These are phyloP conservation scores for Adelosebastes latens DNA, from an alignment of 2,797 vertebrate species.

Conservation along the genomic window DNA sequence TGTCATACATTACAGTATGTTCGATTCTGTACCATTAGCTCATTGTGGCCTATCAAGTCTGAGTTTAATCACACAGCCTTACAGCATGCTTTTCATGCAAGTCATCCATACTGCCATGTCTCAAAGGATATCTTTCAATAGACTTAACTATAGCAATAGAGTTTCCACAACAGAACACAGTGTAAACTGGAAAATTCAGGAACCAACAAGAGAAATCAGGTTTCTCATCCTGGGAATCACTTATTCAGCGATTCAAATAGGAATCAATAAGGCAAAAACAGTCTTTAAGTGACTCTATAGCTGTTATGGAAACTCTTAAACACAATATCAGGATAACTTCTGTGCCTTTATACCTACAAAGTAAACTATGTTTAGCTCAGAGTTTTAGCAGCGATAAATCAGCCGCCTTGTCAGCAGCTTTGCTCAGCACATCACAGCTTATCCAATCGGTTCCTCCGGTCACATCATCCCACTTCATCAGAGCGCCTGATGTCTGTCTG, in stretches of 20 bases:
- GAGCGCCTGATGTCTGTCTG: conserved; percentile 41
- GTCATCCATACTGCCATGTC: conserved; percentile 30
- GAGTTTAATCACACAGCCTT: conserved; percentile 15
- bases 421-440: conserved; percentile 61
- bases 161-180: conserved; percentile 67
- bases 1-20: no score
- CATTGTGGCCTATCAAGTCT: not conserved
- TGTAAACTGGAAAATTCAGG: not conserved
- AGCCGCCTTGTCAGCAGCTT: conserved; percentile 48
- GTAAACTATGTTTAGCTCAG: conserved; percentile 45
- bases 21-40: no score
- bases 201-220: not conserved
- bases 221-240: not conserved
- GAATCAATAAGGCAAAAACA: not conserved
- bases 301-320: conserved; percentile 66
- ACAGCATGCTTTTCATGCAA: conserved; percentile 68
- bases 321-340: conserved; percentile 2
- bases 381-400: conserved; percentile 34
- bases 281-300: not conserved
- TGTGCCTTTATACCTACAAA: conserved; percentile 23
- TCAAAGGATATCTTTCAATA: conserved; percentile 13
- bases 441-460: conserved; percentile 55
- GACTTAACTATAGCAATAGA: conserved; percentile 41
- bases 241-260: not conserved
- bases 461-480: conserved; percentile 63